A percentile compares a stretch with the other conserved stretches of the same genome.
Evolutionary conservation across 2,113 vertebrate genomes (phyloP).

Genomic region (Grammatotria lemairii): DNA sequence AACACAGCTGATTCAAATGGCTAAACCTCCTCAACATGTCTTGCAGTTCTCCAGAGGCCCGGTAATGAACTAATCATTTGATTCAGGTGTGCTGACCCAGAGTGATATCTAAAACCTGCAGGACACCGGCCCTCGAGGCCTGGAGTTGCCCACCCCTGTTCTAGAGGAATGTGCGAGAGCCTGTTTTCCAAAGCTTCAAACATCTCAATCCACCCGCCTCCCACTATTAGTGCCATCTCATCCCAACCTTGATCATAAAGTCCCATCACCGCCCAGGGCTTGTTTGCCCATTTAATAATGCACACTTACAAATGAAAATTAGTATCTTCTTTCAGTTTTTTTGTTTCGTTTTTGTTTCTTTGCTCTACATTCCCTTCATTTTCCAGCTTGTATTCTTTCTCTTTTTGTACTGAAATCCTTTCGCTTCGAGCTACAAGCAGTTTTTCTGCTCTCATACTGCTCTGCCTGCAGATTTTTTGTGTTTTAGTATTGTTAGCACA

Average conservation of each 20-base stretch:
- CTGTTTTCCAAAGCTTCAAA: conserved; percentile 46
- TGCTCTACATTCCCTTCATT: conserved; percentile 26
- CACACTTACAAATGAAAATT: conserved; percentile 13
- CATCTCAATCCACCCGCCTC: conserved; percentile 16
- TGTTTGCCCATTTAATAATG: conserved; percentile 17
- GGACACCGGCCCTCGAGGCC: neutral
- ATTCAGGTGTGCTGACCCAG: neutral
- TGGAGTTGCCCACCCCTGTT: neutral
- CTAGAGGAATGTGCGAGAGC: conserved; percentile 7
- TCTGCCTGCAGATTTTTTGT: neutral
- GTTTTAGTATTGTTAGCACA: neutral
- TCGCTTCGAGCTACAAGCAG: neutral
- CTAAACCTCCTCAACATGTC: neutral
- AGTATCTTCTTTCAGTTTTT: conserved; percentile 13
- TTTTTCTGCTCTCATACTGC: neutral
- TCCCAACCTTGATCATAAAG: conserved; percentile 49
- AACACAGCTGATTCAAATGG: neutral
- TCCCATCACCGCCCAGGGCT: conserved; percentile 12
- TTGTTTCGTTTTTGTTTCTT: neutral
- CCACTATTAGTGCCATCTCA: conserved; percentile 21
- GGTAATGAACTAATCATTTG: neutral
- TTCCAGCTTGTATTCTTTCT: conserved; percentile 1
- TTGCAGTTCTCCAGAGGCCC: neutral
- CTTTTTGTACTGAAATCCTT: conserved; percentile 11
- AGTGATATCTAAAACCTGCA: neutral